A percentile compares a stretch with the other conserved stretches of the same genome.
phyloP scores from a whole-genome alignment of 1,140 invertebrate genomes.

The Drosophila carrolli region DNA sequence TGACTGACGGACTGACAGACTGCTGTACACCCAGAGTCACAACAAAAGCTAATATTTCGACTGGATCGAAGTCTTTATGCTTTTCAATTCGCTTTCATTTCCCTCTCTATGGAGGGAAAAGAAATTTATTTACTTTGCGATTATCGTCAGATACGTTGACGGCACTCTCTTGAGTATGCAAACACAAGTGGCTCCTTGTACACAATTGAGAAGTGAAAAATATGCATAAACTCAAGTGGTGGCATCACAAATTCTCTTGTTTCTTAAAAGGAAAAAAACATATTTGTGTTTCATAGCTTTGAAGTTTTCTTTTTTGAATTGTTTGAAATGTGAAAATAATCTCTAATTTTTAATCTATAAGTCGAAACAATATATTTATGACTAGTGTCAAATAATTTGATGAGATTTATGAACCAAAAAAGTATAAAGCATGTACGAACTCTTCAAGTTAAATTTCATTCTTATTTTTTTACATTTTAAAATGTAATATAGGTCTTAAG shows the following conservation, averaged over 20 bases:
- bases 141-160: slow-evolving; percentile 32
- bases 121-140: slow-evolving; percentile 34
- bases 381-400: no score
- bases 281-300: no score
- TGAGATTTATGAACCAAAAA: no score
- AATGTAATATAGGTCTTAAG: no score
- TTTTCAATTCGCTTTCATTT: slow-evolving; percentile 17
- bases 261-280: background rate
- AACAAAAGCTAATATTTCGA: slow-evolving; percentile 12
- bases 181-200: slow-evolving; percentile 16
- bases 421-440: no score
- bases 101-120: slow-evolving; percentile 1
- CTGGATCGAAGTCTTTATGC: slow-evolving; percentile 9
- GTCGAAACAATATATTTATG: no score
- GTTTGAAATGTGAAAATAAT: background rate
- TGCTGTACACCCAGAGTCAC: slow-evolving; percentile 3
- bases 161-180: slow-evolving; percentile 34
- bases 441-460: no score
- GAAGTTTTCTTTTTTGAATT: background rate
- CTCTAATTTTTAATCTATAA: no score
- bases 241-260: background rate
- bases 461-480: no score
- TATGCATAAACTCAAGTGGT: slow-evolving; percentile 3
- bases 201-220: slow-evolving; percentile 5
- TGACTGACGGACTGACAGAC: slow-evolving; percentile 23